Evolutionary conservation across 2,113 vertebrate species (phyloP).

Genomic region (Promerops cafer): DNA sequence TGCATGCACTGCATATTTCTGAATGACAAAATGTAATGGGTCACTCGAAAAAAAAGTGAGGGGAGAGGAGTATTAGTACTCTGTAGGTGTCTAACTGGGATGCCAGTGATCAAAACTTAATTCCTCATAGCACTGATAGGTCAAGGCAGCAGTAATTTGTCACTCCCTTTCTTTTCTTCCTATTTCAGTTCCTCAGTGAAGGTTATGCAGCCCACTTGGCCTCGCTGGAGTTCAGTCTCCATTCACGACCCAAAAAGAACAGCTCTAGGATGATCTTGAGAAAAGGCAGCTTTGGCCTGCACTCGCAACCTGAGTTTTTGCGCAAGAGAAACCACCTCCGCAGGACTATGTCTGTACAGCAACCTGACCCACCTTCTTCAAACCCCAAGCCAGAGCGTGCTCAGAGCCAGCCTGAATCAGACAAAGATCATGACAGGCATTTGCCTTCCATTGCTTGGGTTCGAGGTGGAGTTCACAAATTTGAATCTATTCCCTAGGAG

Average conservation of each 20-base stretch:
- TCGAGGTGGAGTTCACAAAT: conserved; percentile 82
- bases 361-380: conserved; percentile 85
- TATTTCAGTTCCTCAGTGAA: conserved; percentile 88
- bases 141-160: background rate
- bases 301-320: conserved; percentile 91
- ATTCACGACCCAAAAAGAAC: conserved; percentile 91
- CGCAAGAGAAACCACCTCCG: conserved; percentile 94
- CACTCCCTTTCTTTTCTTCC: background rate
- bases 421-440: conserved; percentile 86
- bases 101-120: background rate
- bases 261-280: conserved; percentile 89
- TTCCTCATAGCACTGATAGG: background rate
- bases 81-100: background rate
- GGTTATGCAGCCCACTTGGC: conserved; percentile 94
- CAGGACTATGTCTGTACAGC: conserved; percentile 94
- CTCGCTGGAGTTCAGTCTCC: conserved; percentile 86
- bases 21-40: background rate
- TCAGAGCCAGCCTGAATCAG: conserved; percentile 95
- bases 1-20: background rate
- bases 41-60: background rate
- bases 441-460: conserved; percentile 79
- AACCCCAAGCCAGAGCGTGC: conserved; percentile 95
- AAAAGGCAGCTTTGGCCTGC: conserved; percentile 94
- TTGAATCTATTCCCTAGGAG: conserved; percentile 79
- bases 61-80: background rate